A percentile compares a stretch with the other conserved stretches of the same genome.
phyloP scores from a whole-genome alignment of 2,113 vertebrate genomes.

The Neotragus pygmaeus region DNA sequence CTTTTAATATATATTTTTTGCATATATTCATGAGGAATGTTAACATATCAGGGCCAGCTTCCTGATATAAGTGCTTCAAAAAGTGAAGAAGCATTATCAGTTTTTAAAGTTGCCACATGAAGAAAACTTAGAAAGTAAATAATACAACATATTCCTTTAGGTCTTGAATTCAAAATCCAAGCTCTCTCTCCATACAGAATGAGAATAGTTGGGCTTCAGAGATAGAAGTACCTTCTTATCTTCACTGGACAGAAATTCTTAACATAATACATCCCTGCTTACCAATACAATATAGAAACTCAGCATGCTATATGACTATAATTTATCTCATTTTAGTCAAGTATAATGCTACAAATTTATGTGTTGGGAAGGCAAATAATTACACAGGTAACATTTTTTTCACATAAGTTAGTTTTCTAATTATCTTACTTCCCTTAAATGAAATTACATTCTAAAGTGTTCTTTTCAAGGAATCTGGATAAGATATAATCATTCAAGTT shows the following conservation, averaged over 20 bases:
- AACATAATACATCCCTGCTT: neutral
- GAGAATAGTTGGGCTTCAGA: neutral
- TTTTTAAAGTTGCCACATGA: neutral
- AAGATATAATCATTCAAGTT: neutral
- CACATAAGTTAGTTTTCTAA: neutral
- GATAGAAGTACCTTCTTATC: neutral
- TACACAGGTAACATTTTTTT: neutral
- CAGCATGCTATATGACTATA: neutral
- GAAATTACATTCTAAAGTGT: neutral
- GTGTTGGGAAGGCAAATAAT: constrained; percentile 1
- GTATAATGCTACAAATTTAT: neutral
- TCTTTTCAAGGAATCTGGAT: neutral
- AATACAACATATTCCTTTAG: neutral
- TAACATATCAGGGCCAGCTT: neutral
- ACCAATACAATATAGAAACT: neutral
- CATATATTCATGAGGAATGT: neutral
- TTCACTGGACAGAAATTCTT: neutral
- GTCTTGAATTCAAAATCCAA: constrained; percentile 37
- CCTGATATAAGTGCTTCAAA: neutral
- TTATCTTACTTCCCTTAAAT: neutral
- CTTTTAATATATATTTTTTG: neutral
- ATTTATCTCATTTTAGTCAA: neutral
- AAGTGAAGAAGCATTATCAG: neutral
- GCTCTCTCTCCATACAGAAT: neutral
- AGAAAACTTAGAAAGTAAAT: neutral